These are phyloP conservation scores for Dicycla oo DNA, from an alignment of 2,888 invertebrate genomes.

Conservation along the genomic window DNA sequence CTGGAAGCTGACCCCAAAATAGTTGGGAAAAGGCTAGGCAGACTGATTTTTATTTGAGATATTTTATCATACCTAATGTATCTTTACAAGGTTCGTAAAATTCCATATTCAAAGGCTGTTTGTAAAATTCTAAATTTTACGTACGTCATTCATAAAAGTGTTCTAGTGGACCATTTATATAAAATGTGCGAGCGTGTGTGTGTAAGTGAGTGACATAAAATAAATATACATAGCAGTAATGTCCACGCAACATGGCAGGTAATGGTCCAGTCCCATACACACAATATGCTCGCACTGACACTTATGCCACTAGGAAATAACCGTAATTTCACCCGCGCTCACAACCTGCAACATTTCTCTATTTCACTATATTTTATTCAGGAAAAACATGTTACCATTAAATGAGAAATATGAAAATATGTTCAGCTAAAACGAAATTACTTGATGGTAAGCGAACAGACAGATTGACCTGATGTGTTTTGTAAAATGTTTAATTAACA, in stretches of 20 bases:
- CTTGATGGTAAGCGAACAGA: constrained; percentile 10
- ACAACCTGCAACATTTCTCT: constrained; percentile 43
- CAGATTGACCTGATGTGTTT: constrained; percentile 6
- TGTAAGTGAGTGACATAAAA: constrained; percentile 60
- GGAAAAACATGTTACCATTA: constrained; percentile 33
- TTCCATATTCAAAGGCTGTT: neutral
- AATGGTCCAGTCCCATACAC: constrained; percentile 44
- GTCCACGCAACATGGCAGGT: constrained; percentile 31
- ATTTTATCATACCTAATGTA: neutral
- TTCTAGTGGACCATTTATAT: neutral
- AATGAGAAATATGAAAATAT: constrained; percentile 37
- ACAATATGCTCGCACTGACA: constrained; percentile 41
- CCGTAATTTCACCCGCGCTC: constrained; percentile 45
- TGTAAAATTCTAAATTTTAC: neutral
- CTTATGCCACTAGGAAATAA: constrained; percentile 51
- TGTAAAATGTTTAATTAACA: neutral
- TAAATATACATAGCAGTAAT: constrained; percentile 58
- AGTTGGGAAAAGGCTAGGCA: too few relatives aligned
- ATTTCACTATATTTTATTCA: constrained; percentile 54
- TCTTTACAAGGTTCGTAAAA: too few relatives aligned
- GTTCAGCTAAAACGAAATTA: constrained; percentile 27
- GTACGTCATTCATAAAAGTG: too few relatives aligned
- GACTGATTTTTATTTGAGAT: too few relatives aligned
- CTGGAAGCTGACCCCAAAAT: too few relatives aligned
- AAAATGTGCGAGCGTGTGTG: constrained; percentile 7